These are phyloP conservation scores for Protobothrops mucrosquamatus DNA, from an alignment of 2,113 vertebrate species.

Conservation along the genomic window DNA sequence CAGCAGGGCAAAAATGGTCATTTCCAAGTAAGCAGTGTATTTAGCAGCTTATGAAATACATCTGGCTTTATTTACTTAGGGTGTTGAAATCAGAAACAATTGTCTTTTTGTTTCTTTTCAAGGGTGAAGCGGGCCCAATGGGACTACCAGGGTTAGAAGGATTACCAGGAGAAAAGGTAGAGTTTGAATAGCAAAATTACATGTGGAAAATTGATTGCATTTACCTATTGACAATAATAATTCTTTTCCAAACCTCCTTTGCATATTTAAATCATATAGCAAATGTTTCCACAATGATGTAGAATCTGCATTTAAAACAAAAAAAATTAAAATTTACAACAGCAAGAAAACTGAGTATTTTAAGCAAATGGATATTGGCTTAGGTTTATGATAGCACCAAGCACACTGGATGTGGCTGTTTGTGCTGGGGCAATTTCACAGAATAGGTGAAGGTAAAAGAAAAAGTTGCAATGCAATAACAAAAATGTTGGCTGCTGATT, in stretches of 20 bases:
- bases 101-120: conserved; percentile 46
- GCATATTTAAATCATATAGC: neutral
- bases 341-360: neutral
- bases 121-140: conserved; percentile 94
- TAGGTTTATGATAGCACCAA: neutral
- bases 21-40: conserved; percentile 23
- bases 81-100: conserved; percentile 34
- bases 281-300: neutral
- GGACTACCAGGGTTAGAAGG: conserved; percentile 95
- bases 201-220: neutral
- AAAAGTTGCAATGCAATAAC: neutral
- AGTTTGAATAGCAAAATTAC: conserved; percentile 11
- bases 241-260: neutral
- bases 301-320: neutral
- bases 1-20: conserved; percentile 16
- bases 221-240: neutral
- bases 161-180: conserved; percentile 91
- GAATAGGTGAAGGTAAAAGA: neutral
- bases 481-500: neutral
- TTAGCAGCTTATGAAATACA: conserved; percentile 13
- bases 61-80: conserved; percentile 14
- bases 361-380: neutral
- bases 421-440: neutral
- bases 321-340: neutral
- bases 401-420: neutral